Percentiles rank a stretch among this genome's conserved stretches.
phyloP scores from a whole-genome alignment of 2,113 vertebrate genomes.

The Neopipo cinnamomea region DNA sequence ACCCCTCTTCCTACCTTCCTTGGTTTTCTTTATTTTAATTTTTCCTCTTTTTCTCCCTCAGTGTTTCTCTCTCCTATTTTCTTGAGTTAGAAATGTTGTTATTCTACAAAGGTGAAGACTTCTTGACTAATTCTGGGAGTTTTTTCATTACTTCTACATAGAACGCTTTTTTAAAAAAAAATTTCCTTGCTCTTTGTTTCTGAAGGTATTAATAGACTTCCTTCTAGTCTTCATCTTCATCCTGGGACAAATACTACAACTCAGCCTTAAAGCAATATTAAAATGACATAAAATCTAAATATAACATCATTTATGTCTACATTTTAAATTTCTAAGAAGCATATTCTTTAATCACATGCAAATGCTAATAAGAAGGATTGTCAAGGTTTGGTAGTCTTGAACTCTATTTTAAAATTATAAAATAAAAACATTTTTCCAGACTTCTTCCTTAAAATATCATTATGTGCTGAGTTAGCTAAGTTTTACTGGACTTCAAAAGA shows the following conservation, averaged over 20 bases:
- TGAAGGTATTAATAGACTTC: background rate
- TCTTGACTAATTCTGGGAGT: background rate
- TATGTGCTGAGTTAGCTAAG: background rate
- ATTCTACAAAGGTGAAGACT: background rate
- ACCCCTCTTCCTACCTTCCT: background rate
- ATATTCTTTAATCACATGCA: background rate
- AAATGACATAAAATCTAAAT: background rate
- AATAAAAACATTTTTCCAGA: background rate
- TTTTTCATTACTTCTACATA: background rate
- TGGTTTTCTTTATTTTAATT: slow-evolving; percentile 30
- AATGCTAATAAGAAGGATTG: background rate
- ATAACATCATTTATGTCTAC: background rate
- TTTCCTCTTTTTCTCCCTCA: background rate
- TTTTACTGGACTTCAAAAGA: background rate
- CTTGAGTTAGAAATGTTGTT: background rate
- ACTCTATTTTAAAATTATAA: background rate
- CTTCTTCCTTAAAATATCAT: background rate
- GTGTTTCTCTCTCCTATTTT: background rate
- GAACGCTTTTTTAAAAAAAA: background rate
- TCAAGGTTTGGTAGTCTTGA: background rate
- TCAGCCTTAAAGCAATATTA: background rate
- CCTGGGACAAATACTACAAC: background rate
- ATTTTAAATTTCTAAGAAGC: background rate
- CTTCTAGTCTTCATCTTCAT: background rate
- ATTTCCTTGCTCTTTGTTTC: background rate